Evolutionary conservation across 2,797 vertebrate species (phyloP).

Genomic region (Chanos chanos): DNA sequence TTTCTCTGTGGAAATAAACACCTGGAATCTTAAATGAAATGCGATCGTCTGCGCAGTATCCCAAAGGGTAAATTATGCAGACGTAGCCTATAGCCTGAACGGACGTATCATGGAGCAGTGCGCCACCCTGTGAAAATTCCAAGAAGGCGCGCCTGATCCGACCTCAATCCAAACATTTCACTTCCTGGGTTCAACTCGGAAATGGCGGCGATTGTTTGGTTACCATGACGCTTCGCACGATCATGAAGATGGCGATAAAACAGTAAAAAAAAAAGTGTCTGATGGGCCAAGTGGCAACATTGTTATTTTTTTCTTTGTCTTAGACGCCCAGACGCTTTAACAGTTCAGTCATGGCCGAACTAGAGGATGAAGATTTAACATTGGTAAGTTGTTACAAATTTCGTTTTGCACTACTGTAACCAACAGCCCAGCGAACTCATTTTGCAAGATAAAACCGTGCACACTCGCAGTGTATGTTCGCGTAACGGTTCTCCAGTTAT

Average conservation of each 20-base stretch:
- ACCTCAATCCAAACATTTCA: neutral
- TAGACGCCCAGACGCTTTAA: neutral
- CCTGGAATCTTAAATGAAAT: too few species aligned
- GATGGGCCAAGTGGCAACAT: too few species aligned
- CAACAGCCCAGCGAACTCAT: neutral
- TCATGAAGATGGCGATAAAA: slow-evolving; percentile 58
- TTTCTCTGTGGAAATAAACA: too few species aligned
- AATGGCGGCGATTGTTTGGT: slow-evolving; percentile 56
- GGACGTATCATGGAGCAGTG: neutral
- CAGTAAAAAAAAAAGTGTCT: neutral
- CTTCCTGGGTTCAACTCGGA: slow-evolving; percentile 45
- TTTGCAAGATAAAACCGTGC: too few species aligned
- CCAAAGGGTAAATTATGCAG: too few species aligned
- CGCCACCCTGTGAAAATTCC: slow-evolving; percentile 49
- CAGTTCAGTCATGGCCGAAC: slow-evolving; percentile 35
- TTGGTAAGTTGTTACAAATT: slow-evolving; percentile 68
- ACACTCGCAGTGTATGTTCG: too few species aligned
- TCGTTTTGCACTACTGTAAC: neutral
- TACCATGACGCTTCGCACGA: slow-evolving; percentile 58
- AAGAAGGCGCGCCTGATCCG: neutral
- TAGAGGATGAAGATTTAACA: slow-evolving; percentile 68
- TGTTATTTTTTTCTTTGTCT: neutral
- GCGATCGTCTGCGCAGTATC: too few species aligned
- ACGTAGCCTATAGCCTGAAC: too few species aligned
- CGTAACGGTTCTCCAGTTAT: too few species aligned